Base-by-base conservation (phyloP, 1,140 invertebrate species). In the Monomorium pharaonis region DNA sequence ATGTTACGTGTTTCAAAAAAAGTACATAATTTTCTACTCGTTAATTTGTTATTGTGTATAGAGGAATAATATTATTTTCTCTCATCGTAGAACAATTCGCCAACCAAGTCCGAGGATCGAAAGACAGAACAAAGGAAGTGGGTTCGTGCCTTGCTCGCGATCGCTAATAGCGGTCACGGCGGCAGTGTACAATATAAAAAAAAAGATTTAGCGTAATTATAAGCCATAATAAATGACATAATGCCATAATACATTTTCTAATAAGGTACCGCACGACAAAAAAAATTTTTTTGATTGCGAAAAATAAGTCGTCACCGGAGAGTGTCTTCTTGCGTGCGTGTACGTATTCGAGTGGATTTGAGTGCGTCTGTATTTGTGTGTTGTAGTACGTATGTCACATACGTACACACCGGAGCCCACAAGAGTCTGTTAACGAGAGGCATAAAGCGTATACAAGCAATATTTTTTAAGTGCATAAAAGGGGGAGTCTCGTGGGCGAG, bases 211-310 rank as follows among this genome's bases (percentile, higher is more conserved):
- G 90, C 70, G 86, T 94, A 93, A 93, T 91, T 88, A 67, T 94
- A 94, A 94, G 94, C 94, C 94, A 94, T 95, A 94, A 94, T 94
- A 92, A 94, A 92, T 94, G 90, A 93, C 90, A 94, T 93, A 95
- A 94, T 94, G 94, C 94, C 94, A 95, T 95, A 95, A 91, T 51
- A 80, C 80, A 88, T 93, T 94, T 92, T 93, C 94, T 92, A 94
- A 94, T 92, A 92, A 85, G 92, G 78, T 86, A 91, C 88, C 86
- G 92, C 93, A 90, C 89, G 93, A 93, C 88, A 92, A 60, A 75
- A 89, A 85, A 87, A 67, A 69, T 74, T 86, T 75, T 60, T 56
- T 86, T 54, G 70, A 81, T 88, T 18, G 54, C 6, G 65, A 86
- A 63, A 77, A 77, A 77, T 76, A 21, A 67, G 51, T 86, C 21